Evolutionary conservation across 2,888 invertebrate species (phyloP).

Genomic region (Shargacucullia verbasci): DNA sequence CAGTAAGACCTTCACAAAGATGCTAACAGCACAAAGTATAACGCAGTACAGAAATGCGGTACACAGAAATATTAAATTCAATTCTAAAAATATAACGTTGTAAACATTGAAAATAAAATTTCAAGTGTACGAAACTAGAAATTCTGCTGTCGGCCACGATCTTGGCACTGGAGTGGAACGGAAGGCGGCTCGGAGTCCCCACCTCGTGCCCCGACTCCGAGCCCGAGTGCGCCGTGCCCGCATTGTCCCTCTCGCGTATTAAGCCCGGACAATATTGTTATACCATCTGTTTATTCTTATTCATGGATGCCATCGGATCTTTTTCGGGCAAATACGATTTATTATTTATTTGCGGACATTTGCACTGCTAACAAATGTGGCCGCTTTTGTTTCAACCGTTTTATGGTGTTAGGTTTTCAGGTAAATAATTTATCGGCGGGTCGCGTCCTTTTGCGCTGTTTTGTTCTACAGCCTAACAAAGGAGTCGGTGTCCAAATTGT

Average conservation of each 20-base stretch:
- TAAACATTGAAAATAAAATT: conserved; percentile 60
- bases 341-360: conserved; percentile 70
- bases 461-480: conserved; percentile 47
- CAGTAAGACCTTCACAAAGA: conserved; percentile 7
- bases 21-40: conserved; percentile 16
- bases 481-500: conserved; percentile 55
- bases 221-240: conserved; percentile 33
- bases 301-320: conserved; percentile 64
- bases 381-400: conserved; percentile 56
- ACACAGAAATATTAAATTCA: conserved; percentile 52
- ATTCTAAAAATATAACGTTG: conserved; percentile 54
- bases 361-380: conserved; percentile 64
- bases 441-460: conserved; percentile 51
- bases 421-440: conserved; percentile 61
- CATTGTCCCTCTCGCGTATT: conserved; percentile 52
- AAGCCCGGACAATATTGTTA: conserved; percentile 65
- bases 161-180: conserved; percentile 45
- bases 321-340: conserved; percentile 65
- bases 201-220: conserved; percentile 15
- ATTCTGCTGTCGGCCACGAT: conserved; percentile 48
- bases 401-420: conserved; percentile 60
- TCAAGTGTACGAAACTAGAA: conserved; percentile 51
- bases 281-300: conserved; percentile 69
- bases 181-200: conserved; percentile 20
- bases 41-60: conserved; percentile 12